Percentiles rank a stretch among this genome's conserved stretches.
Conservation (phyloP, 2,113 vertebrate genomes). For the Eolophus roseicapilla region DNA sequence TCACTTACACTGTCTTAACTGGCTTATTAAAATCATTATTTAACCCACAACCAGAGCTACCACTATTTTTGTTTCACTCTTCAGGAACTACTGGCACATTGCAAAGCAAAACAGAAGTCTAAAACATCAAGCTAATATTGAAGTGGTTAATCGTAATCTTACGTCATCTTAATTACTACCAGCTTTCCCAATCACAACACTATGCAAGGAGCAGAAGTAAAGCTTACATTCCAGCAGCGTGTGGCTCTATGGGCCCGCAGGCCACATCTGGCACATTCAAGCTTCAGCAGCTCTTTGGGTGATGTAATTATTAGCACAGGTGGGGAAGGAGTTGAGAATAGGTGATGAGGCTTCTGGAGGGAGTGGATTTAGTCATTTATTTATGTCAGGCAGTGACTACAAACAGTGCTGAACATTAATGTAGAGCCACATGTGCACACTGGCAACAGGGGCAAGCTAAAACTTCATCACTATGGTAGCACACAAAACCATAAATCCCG, state of each 20-base stretch:
- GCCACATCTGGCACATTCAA: not conserved
- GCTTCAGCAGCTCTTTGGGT: not conserved
- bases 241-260: not conserved
- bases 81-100: not conserved
- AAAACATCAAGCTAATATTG: not conserved
- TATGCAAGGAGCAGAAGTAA: not conserved
- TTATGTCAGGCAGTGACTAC: not conserved
- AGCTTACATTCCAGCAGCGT: not conserved
- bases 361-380: not conserved
- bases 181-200: not conserved
- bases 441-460: slow-evolving; percentile 1
- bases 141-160: not conserved
- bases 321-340: not conserved
- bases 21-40: not conserved
- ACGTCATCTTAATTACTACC: not conserved
- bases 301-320: slow-evolving; percentile 44
- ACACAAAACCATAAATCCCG: not conserved
- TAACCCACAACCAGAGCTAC: not conserved
- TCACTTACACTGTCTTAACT: not conserved
- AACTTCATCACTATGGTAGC: not conserved
- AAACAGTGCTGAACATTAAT: not conserved
- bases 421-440: not conserved
- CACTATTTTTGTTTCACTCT: not conserved
- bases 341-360: not conserved
- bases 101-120: not conserved